Percentiles rank a stretch among this genome's conserved stretches.
Conservation (phyloP, 2,797 vertebrate genomes). For the Syngnathus rostellatus region DNA sequence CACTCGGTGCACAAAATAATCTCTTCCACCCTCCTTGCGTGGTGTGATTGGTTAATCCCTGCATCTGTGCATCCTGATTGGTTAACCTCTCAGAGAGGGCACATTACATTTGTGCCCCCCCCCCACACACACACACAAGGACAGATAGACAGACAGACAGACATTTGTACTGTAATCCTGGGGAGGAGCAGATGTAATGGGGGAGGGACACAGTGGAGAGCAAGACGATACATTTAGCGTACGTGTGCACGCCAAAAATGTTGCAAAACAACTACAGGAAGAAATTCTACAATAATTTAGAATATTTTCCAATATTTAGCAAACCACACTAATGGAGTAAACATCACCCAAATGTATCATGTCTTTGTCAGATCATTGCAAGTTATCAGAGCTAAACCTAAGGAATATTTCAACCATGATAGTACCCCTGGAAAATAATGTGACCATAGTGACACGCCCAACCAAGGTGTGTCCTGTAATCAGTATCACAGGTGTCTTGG, state of each 20-base stretch:
- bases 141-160: constrained; percentile 42
- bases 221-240: constrained; percentile 48
- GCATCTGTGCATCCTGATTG: constrained; percentile 45
- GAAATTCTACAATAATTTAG: background rate
- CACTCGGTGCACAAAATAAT: constrained; percentile 52
- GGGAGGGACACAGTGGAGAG: constrained; percentile 54
- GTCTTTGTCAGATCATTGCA: too few species aligned
- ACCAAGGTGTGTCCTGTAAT: too few species aligned
- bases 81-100: constrained; percentile 49
- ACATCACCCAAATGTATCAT: background rate
- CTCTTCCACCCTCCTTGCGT: constrained; percentile 39
- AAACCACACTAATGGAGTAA: too few species aligned
- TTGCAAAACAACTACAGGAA: background rate
- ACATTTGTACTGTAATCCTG: constrained; percentile 66
- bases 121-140: constrained; percentile 1
- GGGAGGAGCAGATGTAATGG: constrained; percentile 67
- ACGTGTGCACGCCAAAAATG: background rate
- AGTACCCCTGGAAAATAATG: too few species aligned
- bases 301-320: too few species aligned
- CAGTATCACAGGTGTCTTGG: too few species aligned
- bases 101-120: constrained; percentile 56
- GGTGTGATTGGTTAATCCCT: constrained; percentile 68
- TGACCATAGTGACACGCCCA: too few species aligned
- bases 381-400: too few species aligned
- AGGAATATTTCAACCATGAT: background rate